These are phyloP conservation scores for Nesoenas mayeri DNA, from an alignment of 2,113 vertebrate species.

Conservation along the genomic window DNA sequence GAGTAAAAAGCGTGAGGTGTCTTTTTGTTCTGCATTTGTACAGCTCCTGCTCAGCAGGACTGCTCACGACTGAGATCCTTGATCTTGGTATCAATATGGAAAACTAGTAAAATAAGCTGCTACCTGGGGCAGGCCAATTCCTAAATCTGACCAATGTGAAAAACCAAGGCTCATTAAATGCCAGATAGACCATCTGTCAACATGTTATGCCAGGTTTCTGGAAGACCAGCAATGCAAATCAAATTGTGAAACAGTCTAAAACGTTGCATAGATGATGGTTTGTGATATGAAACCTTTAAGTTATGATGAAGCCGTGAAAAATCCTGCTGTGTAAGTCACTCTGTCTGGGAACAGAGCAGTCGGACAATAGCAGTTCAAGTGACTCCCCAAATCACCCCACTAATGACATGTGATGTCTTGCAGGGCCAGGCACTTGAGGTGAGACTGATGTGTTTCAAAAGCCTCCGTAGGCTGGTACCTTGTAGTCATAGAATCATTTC, in stretches of 20 bases:
- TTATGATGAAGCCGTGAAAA: background rate
- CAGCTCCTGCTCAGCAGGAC: background rate
- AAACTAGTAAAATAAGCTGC: background rate
- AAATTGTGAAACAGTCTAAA: background rate
- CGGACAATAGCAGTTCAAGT: background rate
- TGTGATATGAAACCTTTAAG: background rate
- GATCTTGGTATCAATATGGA: background rate
- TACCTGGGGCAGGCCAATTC: background rate
- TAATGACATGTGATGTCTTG: rapidly evolving
- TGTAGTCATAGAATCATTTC: background rate
- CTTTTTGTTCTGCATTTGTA: background rate
- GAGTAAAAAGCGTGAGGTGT: background rate
- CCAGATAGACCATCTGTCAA: background rate
- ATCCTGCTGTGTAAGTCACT: rapidly evolving
- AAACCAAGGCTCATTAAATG: background rate
- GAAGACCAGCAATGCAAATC: background rate
- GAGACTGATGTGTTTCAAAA: background rate
- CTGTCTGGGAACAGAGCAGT: background rate
- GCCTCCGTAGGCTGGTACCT: rapidly evolving
- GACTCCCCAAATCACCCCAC: background rate
- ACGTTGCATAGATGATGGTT: background rate
- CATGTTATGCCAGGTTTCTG: background rate
- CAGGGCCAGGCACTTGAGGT: background rate
- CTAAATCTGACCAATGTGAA: background rate
- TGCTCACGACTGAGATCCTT: background rate